Base-by-base conservation (phyloP, 2,113 vertebrate genomes). In the Hypocryptadius cinnamomeus region DNA sequence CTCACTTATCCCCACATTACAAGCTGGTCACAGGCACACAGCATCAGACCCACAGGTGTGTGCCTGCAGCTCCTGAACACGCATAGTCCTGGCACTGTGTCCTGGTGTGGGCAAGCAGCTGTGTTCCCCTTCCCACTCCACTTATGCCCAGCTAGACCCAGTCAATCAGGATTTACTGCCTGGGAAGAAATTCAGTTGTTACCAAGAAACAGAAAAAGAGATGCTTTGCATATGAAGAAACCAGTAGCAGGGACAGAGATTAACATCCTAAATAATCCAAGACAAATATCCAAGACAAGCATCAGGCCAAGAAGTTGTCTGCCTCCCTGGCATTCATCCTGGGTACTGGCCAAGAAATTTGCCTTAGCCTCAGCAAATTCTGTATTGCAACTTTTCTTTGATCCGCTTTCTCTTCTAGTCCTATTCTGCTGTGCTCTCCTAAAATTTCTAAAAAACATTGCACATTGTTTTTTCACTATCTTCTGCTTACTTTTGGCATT, bases 261-360 rank as follows among this genome's bases (percentile, higher is more conserved):
- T 48, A 91, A 45, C 3, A 79, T 50, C 33, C 39, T 35, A 90
- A 85, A 89, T 71, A 94, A 84, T 63, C 69, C 60, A 74, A 80
- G 69, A 86, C 27, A 86, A 95, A 93, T 91, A 94, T 28, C 30
- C 44, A 81, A 81, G 57, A 64, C 16, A 66, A 96, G 42, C 59
- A 86, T 27, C 50, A 78, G 76, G 57, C 84, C 77, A 89, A 83
- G 83, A 77, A 72, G 63, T 44, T 90, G 69, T 54, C 68, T 91
- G n/a, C 37, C 30, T 94, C 42, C 44, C 68, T 65, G 76, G 40
- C 53, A 79, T 54, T 76, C 35, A 64, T 51, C 19, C 59, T 76
- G 64, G 14, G 47, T 57, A 63, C 20, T 40, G 20, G 70, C 61
- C 87, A 76, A 89, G 40, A 72, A 89, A 47, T 74, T 37, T 87